Conservation (phyloP, 1,140 invertebrate genomes). For the Tetranychus urticae region DNA sequence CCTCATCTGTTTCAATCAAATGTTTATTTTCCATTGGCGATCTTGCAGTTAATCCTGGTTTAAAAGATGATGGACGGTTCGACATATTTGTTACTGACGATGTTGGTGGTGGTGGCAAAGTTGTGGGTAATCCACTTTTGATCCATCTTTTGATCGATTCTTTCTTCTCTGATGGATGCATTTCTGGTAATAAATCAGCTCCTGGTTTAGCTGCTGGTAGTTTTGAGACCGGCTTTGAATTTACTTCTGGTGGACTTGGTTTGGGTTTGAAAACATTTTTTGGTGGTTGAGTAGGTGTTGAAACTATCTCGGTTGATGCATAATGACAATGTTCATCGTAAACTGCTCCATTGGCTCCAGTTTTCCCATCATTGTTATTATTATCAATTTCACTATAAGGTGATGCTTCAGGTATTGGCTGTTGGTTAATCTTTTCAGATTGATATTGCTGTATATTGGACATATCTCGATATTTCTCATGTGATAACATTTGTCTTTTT, state of each 20-base stretch:
- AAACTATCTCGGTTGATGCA: not conserved
- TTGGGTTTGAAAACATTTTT: not conserved
- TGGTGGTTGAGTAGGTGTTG: not conserved
- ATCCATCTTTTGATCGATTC: constrained; percentile 13
- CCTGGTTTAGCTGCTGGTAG: not conserved
- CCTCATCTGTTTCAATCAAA: no score
- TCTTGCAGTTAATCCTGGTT: no score
- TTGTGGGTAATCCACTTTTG: constrained; percentile 6
- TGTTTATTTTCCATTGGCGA: no score
- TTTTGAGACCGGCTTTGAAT: not conserved
- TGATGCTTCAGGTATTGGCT: no score
- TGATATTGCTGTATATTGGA: no score
- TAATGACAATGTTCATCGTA: no score
- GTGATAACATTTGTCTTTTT: no score
- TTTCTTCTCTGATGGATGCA: constrained; percentile 10
- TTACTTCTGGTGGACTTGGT: not conserved
- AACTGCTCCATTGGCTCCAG: no score
- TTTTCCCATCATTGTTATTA: no score
- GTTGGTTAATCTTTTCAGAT: no score
- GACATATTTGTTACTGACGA: not conserved
- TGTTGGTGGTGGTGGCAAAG: not conserved
- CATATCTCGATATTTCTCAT: no score
- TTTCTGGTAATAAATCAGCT: not conserved
- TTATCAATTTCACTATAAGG: no score
- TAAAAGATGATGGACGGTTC: not conserved